These are phyloP conservation scores for Austrofundulus limnaeus DNA, from an alignment of 2,113 vertebrate species.

Conservation along the genomic window DNA sequence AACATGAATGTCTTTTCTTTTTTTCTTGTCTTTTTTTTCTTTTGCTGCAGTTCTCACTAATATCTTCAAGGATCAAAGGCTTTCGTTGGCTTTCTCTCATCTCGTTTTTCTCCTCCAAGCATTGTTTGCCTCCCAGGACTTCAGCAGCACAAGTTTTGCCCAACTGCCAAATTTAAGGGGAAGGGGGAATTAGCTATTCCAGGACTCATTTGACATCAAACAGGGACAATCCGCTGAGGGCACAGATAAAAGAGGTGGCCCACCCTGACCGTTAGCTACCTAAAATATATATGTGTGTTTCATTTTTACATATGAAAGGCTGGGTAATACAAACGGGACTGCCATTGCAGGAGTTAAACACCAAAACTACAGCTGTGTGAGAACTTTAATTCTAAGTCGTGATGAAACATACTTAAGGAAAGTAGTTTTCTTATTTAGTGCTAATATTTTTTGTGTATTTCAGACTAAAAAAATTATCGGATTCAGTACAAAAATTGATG, in stretches of 20 bases:
- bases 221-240: constrained; percentile 56
- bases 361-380: background rate
- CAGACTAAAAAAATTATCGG: no score
- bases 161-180: constrained; percentile 58
- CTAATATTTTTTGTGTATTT: no score
- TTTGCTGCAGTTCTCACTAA: constrained; percentile 54
- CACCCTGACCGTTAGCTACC: constrained; percentile 51
- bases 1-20: constrained; percentile 58
- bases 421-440: no score
- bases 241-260: constrained; percentile 61
- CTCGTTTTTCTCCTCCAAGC: constrained; percentile 72
- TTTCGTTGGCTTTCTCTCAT: constrained; percentile 71
- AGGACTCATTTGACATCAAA: constrained; percentile 79
- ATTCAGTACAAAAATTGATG: no score
- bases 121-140: constrained; percentile 78
- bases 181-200: constrained; percentile 70
- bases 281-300: constrained; percentile 11
- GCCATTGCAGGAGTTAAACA: background rate
- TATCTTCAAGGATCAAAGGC: constrained; percentile 81
- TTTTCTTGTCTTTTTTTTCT: background rate
- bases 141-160: constrained; percentile 53
- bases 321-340: background rate
- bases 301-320: constrained; percentile 12
- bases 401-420: no score
- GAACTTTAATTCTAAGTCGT: no score